These are phyloP conservation scores for Lontra canadensis DNA, from an alignment of 2,113 vertebrate genomes.

Conservation along the genomic window DNA sequence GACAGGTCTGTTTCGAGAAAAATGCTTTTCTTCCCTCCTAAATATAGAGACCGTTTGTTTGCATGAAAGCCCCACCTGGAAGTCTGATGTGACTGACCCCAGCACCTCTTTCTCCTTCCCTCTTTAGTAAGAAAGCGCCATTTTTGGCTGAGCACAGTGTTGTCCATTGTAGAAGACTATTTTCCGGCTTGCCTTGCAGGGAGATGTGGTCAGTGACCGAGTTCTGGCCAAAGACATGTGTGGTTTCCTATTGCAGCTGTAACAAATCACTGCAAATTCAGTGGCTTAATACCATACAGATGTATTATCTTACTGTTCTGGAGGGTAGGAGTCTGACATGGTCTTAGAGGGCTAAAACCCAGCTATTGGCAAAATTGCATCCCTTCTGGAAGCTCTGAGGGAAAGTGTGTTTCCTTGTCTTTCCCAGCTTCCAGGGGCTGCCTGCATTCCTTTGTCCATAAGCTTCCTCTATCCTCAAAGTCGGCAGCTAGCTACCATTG, in stretches of 20 bases:
- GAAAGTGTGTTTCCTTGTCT: not conserved
- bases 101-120: not conserved
- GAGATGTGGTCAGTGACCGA: not conserved
- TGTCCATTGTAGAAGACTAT: not conserved
- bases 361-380: rapidly evolving
- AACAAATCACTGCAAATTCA: not conserved
- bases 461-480: not conserved
- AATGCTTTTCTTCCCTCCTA: not conserved
- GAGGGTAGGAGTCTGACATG: not conserved
- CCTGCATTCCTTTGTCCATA: not conserved
- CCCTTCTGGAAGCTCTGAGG: not conserved
- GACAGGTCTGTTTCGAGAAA: not conserved
- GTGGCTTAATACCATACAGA: not conserved
- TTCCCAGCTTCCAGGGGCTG: not conserved
- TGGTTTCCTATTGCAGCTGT: not conserved
- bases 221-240: not conserved
- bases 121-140: not conserved
- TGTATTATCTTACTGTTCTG: not conserved
- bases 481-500: not conserved
- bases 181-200: not conserved
- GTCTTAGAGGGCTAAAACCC: not conserved
- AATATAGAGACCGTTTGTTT: not conserved
- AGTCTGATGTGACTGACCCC: not conserved
- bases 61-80: rapidly evolving
- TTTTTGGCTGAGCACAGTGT: not conserved